A percentile compares a stretch with the other conserved stretches of the same genome.
These are phyloP conservation scores for Oreochromis aureus DNA, from an alignment of 2,113 vertebrate species.

Conservation along the genomic window DNA sequence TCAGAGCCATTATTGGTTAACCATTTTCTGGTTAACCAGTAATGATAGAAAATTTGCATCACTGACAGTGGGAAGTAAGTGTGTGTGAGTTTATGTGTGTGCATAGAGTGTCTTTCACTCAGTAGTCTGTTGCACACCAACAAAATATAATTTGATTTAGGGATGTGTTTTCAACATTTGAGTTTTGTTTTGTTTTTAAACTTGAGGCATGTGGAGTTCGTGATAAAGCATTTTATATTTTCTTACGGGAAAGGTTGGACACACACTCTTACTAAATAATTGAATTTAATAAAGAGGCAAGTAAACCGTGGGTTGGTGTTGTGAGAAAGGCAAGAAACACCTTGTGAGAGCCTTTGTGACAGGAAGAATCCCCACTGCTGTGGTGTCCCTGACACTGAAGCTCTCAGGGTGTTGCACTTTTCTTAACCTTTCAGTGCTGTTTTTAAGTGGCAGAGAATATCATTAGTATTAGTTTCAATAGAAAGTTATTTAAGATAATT, in stretches of 20 bases:
- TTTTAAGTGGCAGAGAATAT: neutral
- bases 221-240: neutral
- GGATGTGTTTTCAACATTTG: fast-evolving
- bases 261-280: neutral
- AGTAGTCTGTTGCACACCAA: neutral
- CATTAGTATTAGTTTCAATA: neutral
- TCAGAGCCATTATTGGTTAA: neutral
- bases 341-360: neutral
- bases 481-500: neutral
- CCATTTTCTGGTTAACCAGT: neutral
- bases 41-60: constrained; percentile 45
- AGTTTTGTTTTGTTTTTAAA: neutral
- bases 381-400: neutral
- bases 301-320: neutral
- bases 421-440: neutral
- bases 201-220: neutral
- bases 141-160: neutral
- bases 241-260: neutral
- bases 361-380: neutral
- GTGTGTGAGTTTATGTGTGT: neutral
- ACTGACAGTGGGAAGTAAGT: neutral
- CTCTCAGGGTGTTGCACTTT: neutral
- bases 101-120: neutral
- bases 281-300: neutral
- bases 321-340: neutral